Conservation (phyloP, 2,113 vertebrate species). For the Bos javanicus region DNA sequence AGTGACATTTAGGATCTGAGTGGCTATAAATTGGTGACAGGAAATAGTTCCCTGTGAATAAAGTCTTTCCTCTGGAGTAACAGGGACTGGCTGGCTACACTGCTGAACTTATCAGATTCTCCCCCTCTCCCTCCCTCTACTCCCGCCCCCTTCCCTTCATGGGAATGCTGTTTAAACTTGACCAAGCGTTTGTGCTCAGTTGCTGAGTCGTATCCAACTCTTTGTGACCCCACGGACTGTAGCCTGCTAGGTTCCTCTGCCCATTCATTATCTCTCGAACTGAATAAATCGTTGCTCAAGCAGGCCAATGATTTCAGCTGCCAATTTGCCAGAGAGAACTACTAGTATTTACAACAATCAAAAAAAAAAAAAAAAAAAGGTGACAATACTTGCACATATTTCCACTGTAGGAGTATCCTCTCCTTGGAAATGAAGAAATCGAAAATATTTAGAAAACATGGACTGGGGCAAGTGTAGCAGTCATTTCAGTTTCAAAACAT, state of each 20-base stretch:
- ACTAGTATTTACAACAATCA: neutral
- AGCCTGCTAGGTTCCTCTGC: neutral
- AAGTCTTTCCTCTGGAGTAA: neutral
- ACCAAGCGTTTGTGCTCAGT: neutral
- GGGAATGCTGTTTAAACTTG: neutral
- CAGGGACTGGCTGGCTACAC: neutral
- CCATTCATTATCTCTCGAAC: neutral
- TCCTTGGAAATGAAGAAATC: neutral
- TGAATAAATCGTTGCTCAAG: neutral
- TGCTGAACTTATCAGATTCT: neutral
- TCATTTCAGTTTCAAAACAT: slow-evolving; percentile 37
- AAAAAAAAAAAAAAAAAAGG: neutral
- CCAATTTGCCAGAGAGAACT: neutral
- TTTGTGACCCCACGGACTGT: neutral
- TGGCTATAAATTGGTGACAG: neutral
- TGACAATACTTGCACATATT: neutral
- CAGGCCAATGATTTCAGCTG: neutral
- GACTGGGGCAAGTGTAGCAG: neutral
- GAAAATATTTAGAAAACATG: neutral
- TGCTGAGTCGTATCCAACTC: neutral
- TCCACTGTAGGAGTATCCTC: neutral
- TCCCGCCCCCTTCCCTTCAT: neutral
- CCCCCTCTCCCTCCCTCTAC: neutral
- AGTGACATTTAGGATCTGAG: neutral
- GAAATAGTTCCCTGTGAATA: neutral